Percentiles rank a stretch among this genome's conserved stretches.
phyloP scores from a whole-genome alignment of 1,140 invertebrate genomes.

The Panagrolaimus sp. region DNA sequence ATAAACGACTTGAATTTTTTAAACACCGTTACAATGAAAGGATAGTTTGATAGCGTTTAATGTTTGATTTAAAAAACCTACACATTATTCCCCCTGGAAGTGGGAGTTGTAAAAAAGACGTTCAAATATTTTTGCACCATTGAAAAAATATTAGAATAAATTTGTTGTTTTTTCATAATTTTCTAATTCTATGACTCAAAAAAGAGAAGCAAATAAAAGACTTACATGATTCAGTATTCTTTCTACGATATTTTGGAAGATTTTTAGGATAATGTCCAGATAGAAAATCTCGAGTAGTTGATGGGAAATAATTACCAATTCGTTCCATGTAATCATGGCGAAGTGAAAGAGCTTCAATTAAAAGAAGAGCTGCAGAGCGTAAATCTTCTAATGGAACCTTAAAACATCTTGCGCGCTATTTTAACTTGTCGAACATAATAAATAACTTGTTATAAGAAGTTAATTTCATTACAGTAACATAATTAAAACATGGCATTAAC shows the following conservation, averaged over 20 bases:
- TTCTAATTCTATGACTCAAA: neutral
- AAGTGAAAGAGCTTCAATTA: conserved; percentile 50
- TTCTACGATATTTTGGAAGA: conserved; percentile 50
- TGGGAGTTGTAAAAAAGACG: neutral
- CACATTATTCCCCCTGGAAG: conserved; percentile 10
- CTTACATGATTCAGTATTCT: conserved; percentile 57
- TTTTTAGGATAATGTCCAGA: conserved; percentile 49
- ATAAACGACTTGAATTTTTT: too few species aligned
- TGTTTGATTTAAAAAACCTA: conserved; percentile 1
- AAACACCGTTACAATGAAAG: too few species aligned
- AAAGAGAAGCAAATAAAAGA: neutral
- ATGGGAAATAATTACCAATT: conserved; percentile 49
- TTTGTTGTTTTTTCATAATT: too few species aligned
- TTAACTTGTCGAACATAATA: neutral
- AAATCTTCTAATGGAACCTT: conserved; percentile 56
- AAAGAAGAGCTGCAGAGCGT: conserved; percentile 36
- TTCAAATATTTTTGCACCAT: too few species aligned
- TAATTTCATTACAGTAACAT: too few species aligned
- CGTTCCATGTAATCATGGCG: conserved; percentile 54
- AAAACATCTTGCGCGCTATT: neutral
- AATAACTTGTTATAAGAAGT: neutral
- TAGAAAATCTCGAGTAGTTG: conserved; percentile 50
- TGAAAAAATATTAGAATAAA: too few species aligned
- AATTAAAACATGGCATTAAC: too few species aligned
- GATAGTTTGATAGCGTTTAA: neutral